Base-by-base conservation (phyloP, 1,140 invertebrate species). In the Holcopasites calliopsidis region DNA sequence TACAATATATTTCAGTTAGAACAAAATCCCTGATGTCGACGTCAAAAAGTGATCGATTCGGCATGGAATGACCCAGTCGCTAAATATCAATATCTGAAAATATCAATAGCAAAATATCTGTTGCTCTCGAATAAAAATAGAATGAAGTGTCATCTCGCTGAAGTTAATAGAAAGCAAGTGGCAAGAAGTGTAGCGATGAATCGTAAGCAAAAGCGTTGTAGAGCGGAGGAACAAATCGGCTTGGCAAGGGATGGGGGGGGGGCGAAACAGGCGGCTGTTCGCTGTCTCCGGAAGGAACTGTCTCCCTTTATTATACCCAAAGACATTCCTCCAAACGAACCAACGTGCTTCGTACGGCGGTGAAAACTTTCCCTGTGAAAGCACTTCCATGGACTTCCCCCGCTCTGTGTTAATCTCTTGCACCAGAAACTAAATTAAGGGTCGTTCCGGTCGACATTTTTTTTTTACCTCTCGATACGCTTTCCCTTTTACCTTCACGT, bases 221-320 rank as follows among this genome's bases (percentile, higher is more conserved):
- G 7, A 61, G 47, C 50, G 44, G 26, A 26, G 50, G 57, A 54
- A 71, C 69, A 72, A 62, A 77, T 57, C 52, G 47, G 50, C n/a
- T n/a, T n/a, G n/a, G n/a, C n/a, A n/a, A 31, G 62, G 42, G 40
- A 44, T 23, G 21, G 10, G 44, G 62, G 69, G 72, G 70, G 74
- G 64, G 70, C 72, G 61, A 80, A 84, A 82, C 79, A 72, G 82
- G 82, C 85, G 81, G 84, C 82, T 82, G 84, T 38, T 85, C 66
- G 74, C 68, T 77, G 82, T 80, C 77, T 81, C 83, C 83, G 86
- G 83, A 87, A 85, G 85, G 76, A 87, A 87, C 85, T 85, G 86
- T 86, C 86, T 85, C 74, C 77, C 75, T 86, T 80, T 66, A n/a
- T n/a, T n/a, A 81, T 85, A 71, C 68, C 73, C 77, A 79, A 82